Evolutionary conservation across 2,888 invertebrate genomes (phyloP).

Genomic region (Lottia gigantea): DNA sequence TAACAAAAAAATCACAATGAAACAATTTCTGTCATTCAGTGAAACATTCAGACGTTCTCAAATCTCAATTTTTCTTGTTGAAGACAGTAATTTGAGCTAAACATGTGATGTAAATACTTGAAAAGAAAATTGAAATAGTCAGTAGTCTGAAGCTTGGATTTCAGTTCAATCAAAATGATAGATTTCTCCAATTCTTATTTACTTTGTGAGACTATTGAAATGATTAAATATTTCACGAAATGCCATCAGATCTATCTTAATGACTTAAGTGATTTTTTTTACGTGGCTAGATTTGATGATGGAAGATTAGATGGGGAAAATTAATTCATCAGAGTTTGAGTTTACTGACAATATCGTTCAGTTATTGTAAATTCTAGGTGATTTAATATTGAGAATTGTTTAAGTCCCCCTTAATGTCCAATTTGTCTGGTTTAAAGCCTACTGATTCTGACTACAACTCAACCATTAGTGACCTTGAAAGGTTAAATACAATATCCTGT

Average conservation of each 20-base stretch:
- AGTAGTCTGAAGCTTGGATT: no score
- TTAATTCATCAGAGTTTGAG: not conserved
- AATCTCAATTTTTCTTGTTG: no score
- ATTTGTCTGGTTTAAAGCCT: constrained; percentile 3
- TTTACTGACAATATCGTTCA: not conserved
- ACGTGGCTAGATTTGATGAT: no score
- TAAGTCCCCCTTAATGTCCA: constrained; percentile 8
- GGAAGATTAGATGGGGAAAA: no score
- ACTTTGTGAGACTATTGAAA: not conserved
- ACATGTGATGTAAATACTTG: no score
- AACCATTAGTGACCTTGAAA: constrained; percentile 7
- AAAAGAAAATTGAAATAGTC: no score
- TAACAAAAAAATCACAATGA: no score
- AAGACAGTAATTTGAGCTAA: no score
- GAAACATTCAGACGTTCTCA: no score
- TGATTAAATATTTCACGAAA: constrained; percentile 11
- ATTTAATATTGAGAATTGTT: constrained; percentile 8
- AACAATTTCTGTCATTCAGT: no score
- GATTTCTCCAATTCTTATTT: no score
- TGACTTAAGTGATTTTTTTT: not conserved
- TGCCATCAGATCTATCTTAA: constrained; percentile 1
- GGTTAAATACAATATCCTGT: constrained; percentile 3
- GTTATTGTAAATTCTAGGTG: not conserved
- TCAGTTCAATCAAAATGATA: no score
- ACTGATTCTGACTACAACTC: not conserved